Conservation (phyloP, 2,113 vertebrate species). For the Rhinolophus ferrumequinum region DNA sequence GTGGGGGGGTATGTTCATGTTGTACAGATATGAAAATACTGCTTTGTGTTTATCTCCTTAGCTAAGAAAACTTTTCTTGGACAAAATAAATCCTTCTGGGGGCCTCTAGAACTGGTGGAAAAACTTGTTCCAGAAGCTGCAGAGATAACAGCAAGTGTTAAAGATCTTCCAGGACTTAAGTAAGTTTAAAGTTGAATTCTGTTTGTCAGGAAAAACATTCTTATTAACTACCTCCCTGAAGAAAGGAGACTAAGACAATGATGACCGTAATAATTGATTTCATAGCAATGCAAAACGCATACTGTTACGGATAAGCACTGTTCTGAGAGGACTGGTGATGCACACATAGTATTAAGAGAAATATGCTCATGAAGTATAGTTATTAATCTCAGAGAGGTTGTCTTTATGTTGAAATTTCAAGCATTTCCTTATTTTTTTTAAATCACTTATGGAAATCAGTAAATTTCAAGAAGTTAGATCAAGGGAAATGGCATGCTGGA, state of each 20-base stretch:
- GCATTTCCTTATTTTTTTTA: not conserved
- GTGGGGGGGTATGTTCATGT: not conserved
- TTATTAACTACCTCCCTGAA: not conserved
- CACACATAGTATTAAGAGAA: not conserved
- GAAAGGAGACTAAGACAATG: not conserved
- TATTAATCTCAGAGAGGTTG: not conserved
- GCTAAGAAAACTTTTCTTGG: slow-evolving; percentile 99
- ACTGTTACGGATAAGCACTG: not conserved
- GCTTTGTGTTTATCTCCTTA: slow-evolving; percentile 77
- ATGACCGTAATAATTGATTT: not conserved
- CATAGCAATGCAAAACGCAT: not conserved
- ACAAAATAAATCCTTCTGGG: slow-evolving; percentile 99
- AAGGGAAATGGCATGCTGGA: not conserved
- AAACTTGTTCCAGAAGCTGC: slow-evolving; percentile 97
- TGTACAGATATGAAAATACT: slow-evolving; percentile 36
- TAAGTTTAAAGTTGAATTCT: slow-evolving; percentile 83
- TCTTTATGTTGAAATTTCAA: slow-evolving; percentile 42
- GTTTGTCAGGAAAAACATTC: not conserved
- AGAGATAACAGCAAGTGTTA: slow-evolving; percentile 98
- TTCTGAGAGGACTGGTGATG: not conserved
- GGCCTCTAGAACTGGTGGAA: slow-evolving; percentile 97
- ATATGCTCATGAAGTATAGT: not conserved
- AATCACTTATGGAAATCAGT: not conserved
- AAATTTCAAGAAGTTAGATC: not conserved
- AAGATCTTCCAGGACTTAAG: slow-evolving; percentile 98